Evolutionary conservation across 1,140 invertebrate genomes (phyloP), one percentile per base, ranked within the genome.

Genomic region (Copidosoma floridanum): DNA sequence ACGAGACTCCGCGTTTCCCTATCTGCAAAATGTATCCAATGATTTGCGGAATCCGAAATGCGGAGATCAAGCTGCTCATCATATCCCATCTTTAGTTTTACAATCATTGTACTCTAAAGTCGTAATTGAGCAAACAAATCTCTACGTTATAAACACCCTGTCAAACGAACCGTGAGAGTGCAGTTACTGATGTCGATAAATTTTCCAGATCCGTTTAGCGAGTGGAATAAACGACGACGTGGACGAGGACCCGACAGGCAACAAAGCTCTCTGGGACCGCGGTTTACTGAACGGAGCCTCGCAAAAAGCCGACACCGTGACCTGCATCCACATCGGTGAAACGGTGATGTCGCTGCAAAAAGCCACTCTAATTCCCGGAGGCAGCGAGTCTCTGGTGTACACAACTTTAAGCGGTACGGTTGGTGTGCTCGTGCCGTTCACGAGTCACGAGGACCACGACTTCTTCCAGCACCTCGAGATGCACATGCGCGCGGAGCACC

Each of bases 401-500:
- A 93, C 95, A 0, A 99, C 97, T 0, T 71, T 99, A 1, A 96
- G 93, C 63, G 98, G 98, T 11, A 89, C 93, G 6, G 90, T 99
- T 1, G 98, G 97, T 2, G 95, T 98, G 35, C 82, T 99, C 4
- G 92, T 99, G 11, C 96, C 98, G 0, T 99, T 99, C 69, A 97
- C 95, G 0, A 97, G 95, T 26, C 90, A 97, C 71, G 97, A 99
- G 83, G 97, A 99, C 77, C 95, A 97, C 68, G 97, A 99, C 73
- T 99, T 99, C 73, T 99, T 99, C 81, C 97, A 99, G 78, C 94
- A 99, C 82, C 80, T 99, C 51, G 98, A 99, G 78, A 99, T 99
- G 97, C 96, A 99, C 76, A 97, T 99, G 95, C 82, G 98, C 40
- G 94, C 93, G 47, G 97, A 99, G 78, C 93, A 98, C 79, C 86